Percentiles rank a stretch among this genome's conserved stretches.
phyloP scores from a whole-genome alignment of 2,797 vertebrate genomes.

The Chaetophractus vellerosus region DNA sequence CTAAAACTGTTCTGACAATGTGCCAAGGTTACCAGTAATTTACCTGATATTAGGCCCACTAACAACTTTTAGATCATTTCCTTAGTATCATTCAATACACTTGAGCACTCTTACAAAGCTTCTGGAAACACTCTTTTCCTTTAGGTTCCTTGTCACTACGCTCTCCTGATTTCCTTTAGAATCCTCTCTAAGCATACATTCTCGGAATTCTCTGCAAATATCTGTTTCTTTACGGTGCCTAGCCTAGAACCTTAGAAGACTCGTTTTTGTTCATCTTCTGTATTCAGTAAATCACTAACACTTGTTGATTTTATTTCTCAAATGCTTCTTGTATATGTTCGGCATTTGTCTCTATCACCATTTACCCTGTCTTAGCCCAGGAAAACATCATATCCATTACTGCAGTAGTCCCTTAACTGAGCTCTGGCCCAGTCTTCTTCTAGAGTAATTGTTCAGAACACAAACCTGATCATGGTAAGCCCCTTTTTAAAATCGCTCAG shows the following conservation, averaged over 20 bases:
- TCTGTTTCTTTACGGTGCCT: not conserved
- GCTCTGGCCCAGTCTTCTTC: not conserved
- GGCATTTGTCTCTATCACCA: constrained; percentile 2
- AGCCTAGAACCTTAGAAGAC: not conserved
- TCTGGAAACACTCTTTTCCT: not conserved
- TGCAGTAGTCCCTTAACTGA: not conserved
- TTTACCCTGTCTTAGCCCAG: not conserved
- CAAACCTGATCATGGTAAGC: not conserved
- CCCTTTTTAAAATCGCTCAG: not conserved
- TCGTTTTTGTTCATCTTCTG: not conserved
- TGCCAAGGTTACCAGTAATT: not conserved
- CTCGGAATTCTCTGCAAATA: not conserved
- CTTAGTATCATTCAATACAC: not conserved
- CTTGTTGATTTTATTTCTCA: constrained; percentile 9
- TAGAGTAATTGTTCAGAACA: not conserved
- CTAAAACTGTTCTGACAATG: not conserved
- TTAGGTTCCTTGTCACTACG: not conserved
- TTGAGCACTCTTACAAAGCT: not conserved
- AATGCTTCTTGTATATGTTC: not conserved
- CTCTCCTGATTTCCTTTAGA: not conserved
- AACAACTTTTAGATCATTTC: not conserved
- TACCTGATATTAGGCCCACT: not conserved
- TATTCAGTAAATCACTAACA: not conserved
- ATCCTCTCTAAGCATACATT: not conserved
- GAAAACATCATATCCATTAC: not conserved